Evolutionary conservation across 2,888 invertebrate genomes (phyloP), one percentile per base, ranked within the genome.

Genomic region (Cheilosia scutellata): DNA sequence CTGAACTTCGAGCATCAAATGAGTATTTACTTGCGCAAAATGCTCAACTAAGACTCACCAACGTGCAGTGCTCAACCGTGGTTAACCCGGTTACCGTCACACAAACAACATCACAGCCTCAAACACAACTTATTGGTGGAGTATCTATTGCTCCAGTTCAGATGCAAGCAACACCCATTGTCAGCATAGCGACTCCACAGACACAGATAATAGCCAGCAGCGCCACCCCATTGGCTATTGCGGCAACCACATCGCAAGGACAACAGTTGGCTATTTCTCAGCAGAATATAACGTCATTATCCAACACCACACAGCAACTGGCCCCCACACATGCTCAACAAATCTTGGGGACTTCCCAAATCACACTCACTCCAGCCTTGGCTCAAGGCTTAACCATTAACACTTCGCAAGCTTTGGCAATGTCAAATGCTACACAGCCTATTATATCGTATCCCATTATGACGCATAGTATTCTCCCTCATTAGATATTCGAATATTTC

Each of bases 1-100:
- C 94, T 40, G 96, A 96, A 91, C 92, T 96, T 83, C 95, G 95
- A 42, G 95, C 96, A 2, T 95, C 96, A 7, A 96, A 96, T 91
- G 96, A 96, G 90, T 96, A 96, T 90, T 93, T 96, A 11, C 91
- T 96, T 87, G 96, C 96, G 89, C 96, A 96, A 92, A 96, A 96
- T 91, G 96, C 96, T 29, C 95, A 95, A 87, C 92, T 96, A 82
- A 93, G 96, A 37, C 93, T 95, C 86, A 94, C 94, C 13, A 94
- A 94, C 76, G 94, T 94, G 87, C 84, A 93, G 16, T 93, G 93
- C 87, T 93, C 94, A 0, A 93, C 94, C 3, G 94, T 95, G 4
- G 94, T 94, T 3, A 94, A 95, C 13, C 94, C 95, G 5, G 93
- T 94, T 2, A 94, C 94, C 2, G 94, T 94, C 3, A 94, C 94